Percentiles rank a stretch among this genome's conserved stretches.
phyloP scores from a whole-genome alignment of 2,888 invertebrate genomes.

The Podotricha telesiphe region DNA sequence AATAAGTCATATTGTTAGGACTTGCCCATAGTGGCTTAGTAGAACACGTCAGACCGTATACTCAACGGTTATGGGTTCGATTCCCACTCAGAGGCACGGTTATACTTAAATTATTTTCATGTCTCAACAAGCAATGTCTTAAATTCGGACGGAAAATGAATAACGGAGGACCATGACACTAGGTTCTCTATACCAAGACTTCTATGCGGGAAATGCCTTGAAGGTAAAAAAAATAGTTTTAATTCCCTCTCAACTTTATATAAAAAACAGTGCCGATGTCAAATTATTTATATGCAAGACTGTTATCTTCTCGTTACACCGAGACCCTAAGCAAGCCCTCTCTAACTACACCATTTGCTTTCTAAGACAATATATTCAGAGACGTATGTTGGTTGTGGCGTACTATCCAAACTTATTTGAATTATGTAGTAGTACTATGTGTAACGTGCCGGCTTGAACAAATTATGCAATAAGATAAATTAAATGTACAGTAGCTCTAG shows the following conservation, averaged over 20 bases:
- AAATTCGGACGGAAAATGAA: no score
- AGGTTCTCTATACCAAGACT: no score
- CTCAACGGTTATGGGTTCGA: no score
- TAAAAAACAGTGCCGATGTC: background rate
- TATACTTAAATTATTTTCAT: no score
- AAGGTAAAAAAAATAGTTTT: no score
- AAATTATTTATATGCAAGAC: background rate
- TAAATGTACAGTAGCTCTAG: background rate
- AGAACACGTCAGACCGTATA: no score
- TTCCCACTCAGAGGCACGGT: no score
- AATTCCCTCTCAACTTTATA: background rate
- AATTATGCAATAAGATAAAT: slow-evolving; percentile 2
- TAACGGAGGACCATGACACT: no score
- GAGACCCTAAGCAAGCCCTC: slow-evolving; percentile 17
- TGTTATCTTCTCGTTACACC: slow-evolving; percentile 21
- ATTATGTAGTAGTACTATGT: background rate
- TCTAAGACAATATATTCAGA: slow-evolving; percentile 13
- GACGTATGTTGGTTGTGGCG: slow-evolving; percentile 11
- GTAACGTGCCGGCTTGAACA: background rate
- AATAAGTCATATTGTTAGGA: no score
- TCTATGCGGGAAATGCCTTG: no score
- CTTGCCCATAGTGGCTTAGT: no score
- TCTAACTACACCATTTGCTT: slow-evolving; percentile 4
- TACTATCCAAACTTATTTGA: slow-evolving; percentile 17
- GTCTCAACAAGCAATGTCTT: no score